Conservation (phyloP, 2,888 invertebrate species). For the Strigamia maritima region DNA sequence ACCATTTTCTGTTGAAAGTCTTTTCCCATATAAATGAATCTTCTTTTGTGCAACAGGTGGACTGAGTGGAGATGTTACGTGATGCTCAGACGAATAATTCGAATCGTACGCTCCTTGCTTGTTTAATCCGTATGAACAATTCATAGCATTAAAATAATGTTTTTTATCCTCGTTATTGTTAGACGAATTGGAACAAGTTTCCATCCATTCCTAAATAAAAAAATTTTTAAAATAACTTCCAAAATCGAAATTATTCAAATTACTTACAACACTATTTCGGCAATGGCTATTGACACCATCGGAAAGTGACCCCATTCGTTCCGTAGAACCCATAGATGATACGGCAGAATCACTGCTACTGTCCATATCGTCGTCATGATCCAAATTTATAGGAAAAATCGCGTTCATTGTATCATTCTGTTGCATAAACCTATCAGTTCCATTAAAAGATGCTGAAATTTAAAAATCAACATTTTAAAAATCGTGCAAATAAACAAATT, state of each 20-base stretch:
- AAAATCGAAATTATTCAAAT: not conserved
- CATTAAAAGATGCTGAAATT: not conserved
- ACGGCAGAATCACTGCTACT: slow-evolving; percentile 88
- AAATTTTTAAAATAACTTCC: not conserved
- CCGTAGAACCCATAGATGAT: slow-evolving; percentile 87
- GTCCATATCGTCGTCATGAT: slow-evolving; percentile 66
- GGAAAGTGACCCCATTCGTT: slow-evolving; percentile 75
- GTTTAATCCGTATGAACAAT: slow-evolving; percentile 34
- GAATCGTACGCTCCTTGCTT: not conserved
- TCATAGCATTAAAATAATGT: slow-evolving; percentile 40
- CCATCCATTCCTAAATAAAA: slow-evolving; percentile 70
- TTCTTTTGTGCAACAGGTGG: slow-evolving; percentile 77
- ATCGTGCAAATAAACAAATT: not conserved
- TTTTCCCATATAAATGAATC: slow-evolving; percentile 86
- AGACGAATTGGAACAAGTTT: slow-evolving; percentile 73
- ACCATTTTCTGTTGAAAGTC: slow-evolving; percentile 68
- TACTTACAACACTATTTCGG: not conserved
- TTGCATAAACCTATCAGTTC: slow-evolving; percentile 8
- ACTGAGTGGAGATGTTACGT: slow-evolving; percentile 51
- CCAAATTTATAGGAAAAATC: slow-evolving; percentile 56
- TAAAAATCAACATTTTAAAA: not conserved
- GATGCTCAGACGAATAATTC: slow-evolving; percentile 35
- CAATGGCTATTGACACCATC: slow-evolving; percentile 55
- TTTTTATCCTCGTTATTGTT: slow-evolving; percentile 38
- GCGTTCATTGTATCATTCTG: not conserved